These are phyloP conservation scores for Dolichallabes microphthalmus DNA, from an alignment of 2,113 vertebrate species.

Conservation along the genomic window DNA sequence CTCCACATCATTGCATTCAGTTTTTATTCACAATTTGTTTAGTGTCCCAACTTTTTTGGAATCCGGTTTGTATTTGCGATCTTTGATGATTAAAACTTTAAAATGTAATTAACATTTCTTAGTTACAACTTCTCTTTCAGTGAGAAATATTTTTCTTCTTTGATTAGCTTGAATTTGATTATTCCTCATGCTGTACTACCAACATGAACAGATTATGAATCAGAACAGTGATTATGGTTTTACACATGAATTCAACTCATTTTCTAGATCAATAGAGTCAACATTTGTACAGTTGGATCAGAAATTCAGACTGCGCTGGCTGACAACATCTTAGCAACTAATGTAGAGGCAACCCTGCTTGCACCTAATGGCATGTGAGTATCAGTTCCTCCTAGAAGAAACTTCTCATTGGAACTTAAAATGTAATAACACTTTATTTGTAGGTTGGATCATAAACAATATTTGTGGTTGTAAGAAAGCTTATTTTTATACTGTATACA, in stretches of 20 bases:
- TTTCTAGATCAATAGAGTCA: constrained; percentile 75
- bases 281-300: constrained; percentile 65
- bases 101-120: not conserved
- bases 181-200: not conserved
- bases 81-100: not conserved
- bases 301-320: constrained; percentile 69
- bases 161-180: not conserved
- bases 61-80: too few species aligned
- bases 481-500: not conserved
- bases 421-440: not conserved
- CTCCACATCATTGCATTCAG: too few species aligned
- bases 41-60: too few species aligned
- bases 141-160: not conserved
- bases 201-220: not conserved
- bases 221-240: not conserved
- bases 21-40: too few species aligned
- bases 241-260: not conserved
- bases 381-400: not conserved
- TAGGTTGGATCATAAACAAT: not conserved
- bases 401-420: not conserved
- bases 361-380: constrained; percentile 71
- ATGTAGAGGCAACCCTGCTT: constrained; percentile 66
- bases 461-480: not conserved
- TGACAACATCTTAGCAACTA: constrained; percentile 74
- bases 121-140: not conserved